Evolutionary conservation across 2,113 vertebrate genomes (phyloP).

Genomic region (Pristiophorus japonicus): DNA sequence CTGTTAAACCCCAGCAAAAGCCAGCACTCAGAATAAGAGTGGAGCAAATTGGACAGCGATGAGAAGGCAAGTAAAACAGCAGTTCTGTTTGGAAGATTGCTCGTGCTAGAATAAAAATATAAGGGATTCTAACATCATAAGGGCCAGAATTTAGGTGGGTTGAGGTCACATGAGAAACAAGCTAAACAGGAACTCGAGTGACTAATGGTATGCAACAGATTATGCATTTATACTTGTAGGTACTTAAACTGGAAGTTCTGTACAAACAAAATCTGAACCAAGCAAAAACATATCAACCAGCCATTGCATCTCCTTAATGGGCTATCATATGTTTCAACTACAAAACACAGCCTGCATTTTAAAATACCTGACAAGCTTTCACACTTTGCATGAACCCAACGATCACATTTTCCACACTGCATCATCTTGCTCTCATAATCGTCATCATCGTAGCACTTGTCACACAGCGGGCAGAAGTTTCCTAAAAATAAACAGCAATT

Average conservation of each 20-base stretch:
- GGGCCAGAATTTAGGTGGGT: background rate
- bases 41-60: background rate
- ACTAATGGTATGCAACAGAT: background rate
- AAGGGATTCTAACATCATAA: background rate
- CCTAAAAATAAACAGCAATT: constrained; percentile 58
- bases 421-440: constrained; percentile 95
- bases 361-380: constrained; percentile 82
- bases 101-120: background rate
- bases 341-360: background rate
- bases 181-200: background rate
- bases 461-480: constrained; percentile 91
- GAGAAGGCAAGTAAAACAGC: background rate
- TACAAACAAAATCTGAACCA: background rate
- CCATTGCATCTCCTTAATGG: background rate
- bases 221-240: constrained; percentile 19
- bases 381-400: constrained; percentile 95
- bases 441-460: constrained; percentile 86
- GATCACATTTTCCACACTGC: constrained; percentile 86
- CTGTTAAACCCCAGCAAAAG: background rate
- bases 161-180: background rate
- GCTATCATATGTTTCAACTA: background rate
- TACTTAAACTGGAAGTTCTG: background rate
- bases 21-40: background rate
- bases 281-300: background rate
- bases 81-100: background rate